These are phyloP conservation scores for Lamellibrachia satsuma DNA, from an alignment of 2,888 invertebrate species.

Conservation along the genomic window DNA sequence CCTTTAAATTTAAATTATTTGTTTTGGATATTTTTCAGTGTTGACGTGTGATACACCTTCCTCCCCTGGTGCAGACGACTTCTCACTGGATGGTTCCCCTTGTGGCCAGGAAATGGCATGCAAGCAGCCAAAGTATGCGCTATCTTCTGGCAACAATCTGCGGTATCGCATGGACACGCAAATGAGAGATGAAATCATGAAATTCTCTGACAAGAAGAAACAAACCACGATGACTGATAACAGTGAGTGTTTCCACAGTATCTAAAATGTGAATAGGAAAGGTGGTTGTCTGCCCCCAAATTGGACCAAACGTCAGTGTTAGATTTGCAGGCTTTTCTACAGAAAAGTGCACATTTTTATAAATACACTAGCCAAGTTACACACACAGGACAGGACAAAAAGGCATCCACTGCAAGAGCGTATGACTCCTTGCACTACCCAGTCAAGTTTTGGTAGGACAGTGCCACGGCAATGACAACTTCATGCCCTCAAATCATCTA, in stretches of 20 bases:
- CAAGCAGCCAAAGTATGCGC: background rate
- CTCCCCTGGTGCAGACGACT: background rate
- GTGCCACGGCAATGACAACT: no score
- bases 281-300: background rate
- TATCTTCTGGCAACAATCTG: background rate
- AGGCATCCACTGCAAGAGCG: no score
- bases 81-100: background rate
- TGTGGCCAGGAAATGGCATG: background rate
- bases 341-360: background rate
- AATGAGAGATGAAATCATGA: background rate
- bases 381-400: no score
- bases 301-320: background rate
- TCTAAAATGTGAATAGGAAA: background rate
- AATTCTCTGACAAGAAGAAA: slow-evolving; percentile 17
- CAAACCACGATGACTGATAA: background rate
- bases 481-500: no score
- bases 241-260: background rate
- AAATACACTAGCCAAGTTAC: background rate
- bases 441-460: no score
- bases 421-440: no score
- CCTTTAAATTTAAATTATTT: background rate
- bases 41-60: background rate
- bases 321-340: background rate
- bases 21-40: background rate
- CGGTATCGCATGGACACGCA: slow-evolving; percentile 2